Conservation (phyloP, 1,140 invertebrate species). For the Leptestheria dahalacensis region DNA sequence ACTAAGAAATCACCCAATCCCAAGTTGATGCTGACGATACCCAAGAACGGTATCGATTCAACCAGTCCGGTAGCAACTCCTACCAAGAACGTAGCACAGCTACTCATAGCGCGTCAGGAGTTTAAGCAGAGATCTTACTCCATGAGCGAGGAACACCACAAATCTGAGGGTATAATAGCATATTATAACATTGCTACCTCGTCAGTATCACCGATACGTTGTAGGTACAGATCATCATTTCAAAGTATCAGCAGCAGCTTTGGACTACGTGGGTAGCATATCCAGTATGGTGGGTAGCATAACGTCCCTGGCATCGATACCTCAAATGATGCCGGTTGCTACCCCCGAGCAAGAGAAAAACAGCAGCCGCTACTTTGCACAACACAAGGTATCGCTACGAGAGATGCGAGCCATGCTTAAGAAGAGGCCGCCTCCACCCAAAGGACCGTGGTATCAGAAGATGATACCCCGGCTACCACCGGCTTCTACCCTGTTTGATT, state of each 20-base stretch:
- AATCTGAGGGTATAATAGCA: not conserved
- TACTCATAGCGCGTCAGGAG: not conserved
- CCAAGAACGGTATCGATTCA: not conserved
- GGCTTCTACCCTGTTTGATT: constrained; percentile 6
- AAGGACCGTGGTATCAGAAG: not conserved
- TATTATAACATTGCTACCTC: too few species aligned
- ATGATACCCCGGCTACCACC: constrained; percentile 8
- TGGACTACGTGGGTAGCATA: constrained; percentile 5
- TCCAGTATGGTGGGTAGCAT: constrained; percentile 2
- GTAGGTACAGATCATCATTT: too few species aligned
- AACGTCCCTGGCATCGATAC: constrained; percentile 1
- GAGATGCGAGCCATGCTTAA: not conserved
- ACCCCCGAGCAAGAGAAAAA: not conserved
- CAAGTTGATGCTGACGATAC: not conserved
- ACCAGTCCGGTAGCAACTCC: not conserved
- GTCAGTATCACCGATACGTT: too few species aligned
- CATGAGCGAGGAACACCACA: not conserved
- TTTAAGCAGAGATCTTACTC: constrained; percentile 1
- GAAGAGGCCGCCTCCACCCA: not conserved
- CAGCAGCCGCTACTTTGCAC: not conserved
- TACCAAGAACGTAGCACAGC: not conserved
- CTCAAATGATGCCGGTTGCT: not conserved
- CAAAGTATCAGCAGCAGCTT: not conserved
- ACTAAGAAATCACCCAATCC: not conserved
- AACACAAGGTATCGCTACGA: not conserved